Base-by-base conservation (phyloP, 2,888 invertebrate species). In the Lithophane semibrunnea region DNA sequence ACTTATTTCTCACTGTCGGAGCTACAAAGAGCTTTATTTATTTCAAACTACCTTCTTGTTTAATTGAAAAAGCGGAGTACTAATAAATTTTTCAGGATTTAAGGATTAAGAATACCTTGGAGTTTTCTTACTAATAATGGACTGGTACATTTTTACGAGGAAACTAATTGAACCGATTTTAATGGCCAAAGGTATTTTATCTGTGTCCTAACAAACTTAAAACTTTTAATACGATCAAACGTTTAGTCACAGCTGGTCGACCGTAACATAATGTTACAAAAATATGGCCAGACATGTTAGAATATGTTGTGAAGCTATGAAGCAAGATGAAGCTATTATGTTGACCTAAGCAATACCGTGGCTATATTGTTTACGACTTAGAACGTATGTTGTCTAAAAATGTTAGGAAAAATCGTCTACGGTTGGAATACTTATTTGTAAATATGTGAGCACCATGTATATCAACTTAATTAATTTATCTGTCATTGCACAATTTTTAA, bases 51-150 rank as follows among this genome's bases (percentile, higher is more conserved):
- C 49, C 29, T 29, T 69, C 47, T 58, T 54, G 10, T 54, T 75
- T 65, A 65, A 80, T 60, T 65, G 24, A 49, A 81, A 44, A 49
- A 49, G 54, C n/a, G 47, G 12, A 54, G 56, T 42, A 56, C 56
- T 65, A 47, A 81, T 74, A 8, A 66, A n/a, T 60, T 60, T 75
- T 75, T 18, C 52, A 68, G 10, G 58, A 64, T 74, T 61, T 13
- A n/a, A 9, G 24, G 10, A 29, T 52, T 42, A 18, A 18, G 5
- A 49, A 49, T 42, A 52, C 42, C 10, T 24, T 44, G 21, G 52
- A 72, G 49, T 42, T 72, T 70, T 24, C 13, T n/a, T 21, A 29
- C 0, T 67, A 13, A 18, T 18, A 42, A 21, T 10, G 10, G 18
- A 5, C 70, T 72, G 37, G 37, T 69, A 68, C 3, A 4, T 10